A percentile compares a stretch with the other conserved stretches of the same genome.
Conservation (phyloP, 37 sponge, comb jelly and placozoan species). For the Ephydatia muelleri region DNA sequence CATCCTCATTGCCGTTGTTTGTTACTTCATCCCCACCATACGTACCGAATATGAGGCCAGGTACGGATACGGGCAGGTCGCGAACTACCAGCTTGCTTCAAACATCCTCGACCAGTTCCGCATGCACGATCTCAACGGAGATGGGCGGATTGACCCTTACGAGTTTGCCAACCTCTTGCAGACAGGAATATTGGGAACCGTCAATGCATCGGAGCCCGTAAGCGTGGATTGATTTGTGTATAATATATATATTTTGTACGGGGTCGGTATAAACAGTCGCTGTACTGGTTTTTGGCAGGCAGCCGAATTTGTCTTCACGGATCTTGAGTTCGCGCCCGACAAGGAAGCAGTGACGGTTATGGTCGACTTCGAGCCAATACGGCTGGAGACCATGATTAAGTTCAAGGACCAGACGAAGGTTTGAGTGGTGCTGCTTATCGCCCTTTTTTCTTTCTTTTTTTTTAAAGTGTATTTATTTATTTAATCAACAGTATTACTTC, state of each 20-base stretch:
- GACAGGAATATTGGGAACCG: neutral
- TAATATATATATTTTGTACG: neutral
- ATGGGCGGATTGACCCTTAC: slow-evolving; percentile 69
- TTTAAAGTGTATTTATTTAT: neutral
- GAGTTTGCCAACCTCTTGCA: slow-evolving; percentile 45
- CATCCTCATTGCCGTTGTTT: slow-evolving; percentile 16
- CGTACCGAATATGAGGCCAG: slow-evolving; percentile 19
- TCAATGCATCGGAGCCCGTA: neutral
- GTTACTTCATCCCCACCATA: slow-evolving; percentile 21
- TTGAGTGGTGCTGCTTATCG: neutral
- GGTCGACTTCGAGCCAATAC: slow-evolving; percentile 53
- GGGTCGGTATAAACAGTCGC: too few species aligned
- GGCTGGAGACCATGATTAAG: slow-evolving; percentile 61
- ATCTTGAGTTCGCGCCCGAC: slow-evolving; percentile 28
- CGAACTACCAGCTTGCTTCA: slow-evolving; percentile 33
- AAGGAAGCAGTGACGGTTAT: slow-evolving; percentile 44
- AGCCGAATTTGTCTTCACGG: slow-evolving; percentile 41
- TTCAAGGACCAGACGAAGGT: slow-evolving; percentile 22
- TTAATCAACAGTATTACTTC: slow-evolving; percentile 21
- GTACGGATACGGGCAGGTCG: slow-evolving; percentile 39
- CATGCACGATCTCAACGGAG: slow-evolving; percentile 54
- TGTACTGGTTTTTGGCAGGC: neutral
- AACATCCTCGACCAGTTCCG: slow-evolving; percentile 60
- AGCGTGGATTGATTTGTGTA: neutral
- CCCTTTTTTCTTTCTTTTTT: too few species aligned